phyloP scores from a whole-genome alignment of 2,888 invertebrate species.

The Sepioteuthis lessoniana region DNA sequence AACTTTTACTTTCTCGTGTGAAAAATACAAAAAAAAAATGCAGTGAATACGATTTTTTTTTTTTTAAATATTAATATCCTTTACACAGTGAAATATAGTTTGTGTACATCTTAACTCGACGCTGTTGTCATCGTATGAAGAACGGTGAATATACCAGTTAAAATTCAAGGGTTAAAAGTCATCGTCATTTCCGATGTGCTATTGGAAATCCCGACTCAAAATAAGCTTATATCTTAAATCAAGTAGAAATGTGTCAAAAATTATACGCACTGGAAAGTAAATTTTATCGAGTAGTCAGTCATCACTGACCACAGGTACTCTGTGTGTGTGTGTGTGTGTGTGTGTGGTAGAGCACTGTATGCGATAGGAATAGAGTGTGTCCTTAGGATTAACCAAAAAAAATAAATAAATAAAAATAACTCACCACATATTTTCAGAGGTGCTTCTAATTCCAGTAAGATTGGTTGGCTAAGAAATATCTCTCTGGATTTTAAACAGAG shows the following conservation, averaged over 20 bases:
- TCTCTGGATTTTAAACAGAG: constrained; percentile 78
- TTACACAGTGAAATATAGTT: too few relatives aligned
- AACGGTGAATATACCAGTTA: too few relatives aligned
- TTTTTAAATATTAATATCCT: not conserved
- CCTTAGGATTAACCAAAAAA: not conserved
- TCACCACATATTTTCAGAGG: constrained; percentile 80
- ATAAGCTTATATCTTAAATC: too few relatives aligned
- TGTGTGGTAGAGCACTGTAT: not conserved
- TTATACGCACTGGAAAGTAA: not conserved
- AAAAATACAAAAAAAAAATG: not conserved
- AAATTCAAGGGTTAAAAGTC: too few relatives aligned
- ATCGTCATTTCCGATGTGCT: too few relatives aligned
- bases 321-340: not conserved
- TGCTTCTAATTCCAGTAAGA: constrained; percentile 79
- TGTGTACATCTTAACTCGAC: too few relatives aligned
- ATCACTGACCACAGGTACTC: not conserved
- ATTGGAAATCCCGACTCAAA: too few relatives aligned
- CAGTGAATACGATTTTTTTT: too few relatives aligned
- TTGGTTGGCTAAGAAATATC: constrained; percentile 80
- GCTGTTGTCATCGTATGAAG: too few relatives aligned
- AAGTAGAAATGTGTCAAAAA: too few relatives aligned
- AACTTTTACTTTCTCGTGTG: not conserved
- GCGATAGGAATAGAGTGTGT: not conserved
- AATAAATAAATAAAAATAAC: constrained; percentile 53
- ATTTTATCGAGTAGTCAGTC: not conserved